phyloP scores from a whole-genome alignment of 1,140 invertebrate species.

The Tribolium madens region DNA sequence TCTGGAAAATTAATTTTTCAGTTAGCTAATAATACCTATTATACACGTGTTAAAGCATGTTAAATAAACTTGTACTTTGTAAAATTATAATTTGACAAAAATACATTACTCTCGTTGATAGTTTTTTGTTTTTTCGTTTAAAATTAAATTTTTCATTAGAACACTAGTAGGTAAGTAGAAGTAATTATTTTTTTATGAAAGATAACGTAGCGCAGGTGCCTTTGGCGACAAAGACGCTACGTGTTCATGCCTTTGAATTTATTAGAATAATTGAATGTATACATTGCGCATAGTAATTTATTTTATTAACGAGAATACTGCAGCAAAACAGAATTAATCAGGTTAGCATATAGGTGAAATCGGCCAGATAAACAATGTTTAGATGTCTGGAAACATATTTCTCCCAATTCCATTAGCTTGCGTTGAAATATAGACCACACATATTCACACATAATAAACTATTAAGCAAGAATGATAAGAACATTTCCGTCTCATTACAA shows the following conservation, averaged over 20 bases:
- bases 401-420: slow-evolving; percentile 29
- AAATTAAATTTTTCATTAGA: too few species aligned
- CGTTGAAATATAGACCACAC: slow-evolving; percentile 34
- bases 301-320: slow-evolving; percentile 39
- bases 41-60: too few species aligned
- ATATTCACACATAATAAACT: slow-evolving; percentile 10
- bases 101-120: too few species aligned
- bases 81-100: too few species aligned
- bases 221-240: not conserved
- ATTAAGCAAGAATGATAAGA: not conserved
- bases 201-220: not conserved
- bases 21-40: too few species aligned
- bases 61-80: too few species aligned
- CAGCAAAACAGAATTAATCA: slow-evolving; percentile 43
- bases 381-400: slow-evolving; percentile 44
- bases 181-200: not conserved
- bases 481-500: not conserved
- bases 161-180: too few species aligned
- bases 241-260: slow-evolving; percentile 10
- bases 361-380: slow-evolving; percentile 42
- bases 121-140: too few species aligned
- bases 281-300: slow-evolving; percentile 38
- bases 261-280: slow-evolving; percentile 38
- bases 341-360: slow-evolving; percentile 44
- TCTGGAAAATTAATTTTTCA: too few species aligned